phyloP scores from a whole-genome alignment of 1,140 invertebrate genomes.

The Hylaeus anthracinus region DNA sequence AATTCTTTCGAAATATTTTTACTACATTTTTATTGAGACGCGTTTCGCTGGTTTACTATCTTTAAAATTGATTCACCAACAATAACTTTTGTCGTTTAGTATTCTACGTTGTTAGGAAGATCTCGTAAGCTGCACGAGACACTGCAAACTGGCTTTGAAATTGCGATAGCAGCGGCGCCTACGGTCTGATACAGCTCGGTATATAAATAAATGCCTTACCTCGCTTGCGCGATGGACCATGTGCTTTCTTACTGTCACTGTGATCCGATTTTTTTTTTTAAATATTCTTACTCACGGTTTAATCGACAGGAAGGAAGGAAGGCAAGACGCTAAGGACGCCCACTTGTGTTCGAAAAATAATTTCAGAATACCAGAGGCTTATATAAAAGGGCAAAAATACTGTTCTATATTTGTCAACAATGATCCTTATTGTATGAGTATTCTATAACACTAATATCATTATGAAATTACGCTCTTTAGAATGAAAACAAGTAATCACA shows the following conservation, averaged over 20 bases:
- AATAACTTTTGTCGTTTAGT: constrained; percentile 1
- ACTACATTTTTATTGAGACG: background rate
- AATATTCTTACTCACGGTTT: constrained; percentile 6
- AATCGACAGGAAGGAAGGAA: background rate
- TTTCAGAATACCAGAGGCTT: background rate
- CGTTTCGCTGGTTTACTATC: background rate
- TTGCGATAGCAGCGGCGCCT: constrained; percentile 32
- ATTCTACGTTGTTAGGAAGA: background rate
- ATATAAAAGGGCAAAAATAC: constrained; percentile 17
- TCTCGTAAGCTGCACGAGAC: constrained; percentile 16
- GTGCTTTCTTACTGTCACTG: constrained; percentile 9
- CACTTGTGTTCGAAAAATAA: background rate
- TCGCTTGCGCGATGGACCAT: constrained; percentile 19
- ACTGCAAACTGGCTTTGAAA: constrained; percentile 41
- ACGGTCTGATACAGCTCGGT: constrained; percentile 27
- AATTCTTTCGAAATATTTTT: background rate
- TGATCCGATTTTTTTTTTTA: constrained; percentile 4
- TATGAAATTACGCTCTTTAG: constrained; percentile 1
- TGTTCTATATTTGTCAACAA: constrained; percentile 1
- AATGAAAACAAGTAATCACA: background rate
- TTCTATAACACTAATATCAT: constrained; percentile 1
- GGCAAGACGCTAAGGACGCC: background rate
- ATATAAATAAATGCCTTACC: constrained; percentile 45
- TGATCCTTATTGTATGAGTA: background rate
- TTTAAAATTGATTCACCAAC: background rate